phyloP scores from a whole-genome alignment of 2,888 invertebrate species.

The Acanthosepion lycidas region DNA sequence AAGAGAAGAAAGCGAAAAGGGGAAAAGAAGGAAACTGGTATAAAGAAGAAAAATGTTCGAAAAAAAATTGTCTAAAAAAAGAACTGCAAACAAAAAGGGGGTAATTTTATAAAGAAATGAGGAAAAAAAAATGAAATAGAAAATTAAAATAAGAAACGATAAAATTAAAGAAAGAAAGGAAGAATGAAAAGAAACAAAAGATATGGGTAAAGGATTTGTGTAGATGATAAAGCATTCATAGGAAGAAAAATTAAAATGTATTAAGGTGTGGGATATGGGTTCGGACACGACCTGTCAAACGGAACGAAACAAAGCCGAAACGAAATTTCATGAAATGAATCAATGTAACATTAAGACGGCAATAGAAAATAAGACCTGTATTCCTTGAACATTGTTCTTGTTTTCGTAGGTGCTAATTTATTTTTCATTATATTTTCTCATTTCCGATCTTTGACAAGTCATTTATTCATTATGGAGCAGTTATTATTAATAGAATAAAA shows the following conservation, averaged over 20 bases:
- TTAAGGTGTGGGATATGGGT: not conserved
- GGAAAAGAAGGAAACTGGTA: no score
- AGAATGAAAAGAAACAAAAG: not conserved
- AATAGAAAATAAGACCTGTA: not conserved
- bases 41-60: not conserved
- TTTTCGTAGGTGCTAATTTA: constrained; percentile 1
- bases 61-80: not conserved
- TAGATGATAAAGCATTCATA: not conserved
- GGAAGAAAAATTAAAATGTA: not conserved
- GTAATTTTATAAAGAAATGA: not conserved
- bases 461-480: not conserved
- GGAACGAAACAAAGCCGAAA: not conserved
- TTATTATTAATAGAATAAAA: not conserved
- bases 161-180: not conserved
- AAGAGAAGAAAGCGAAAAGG: no score
- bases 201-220: not conserved
- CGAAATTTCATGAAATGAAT: not conserved
- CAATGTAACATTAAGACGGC: not conserved
- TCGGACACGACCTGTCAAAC: constrained; percentile 6
- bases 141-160: no score
- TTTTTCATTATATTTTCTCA: not conserved
- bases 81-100: not conserved
- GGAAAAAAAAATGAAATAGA: not conserved
- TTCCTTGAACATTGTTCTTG: not conserved
- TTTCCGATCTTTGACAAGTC: constrained; percentile 21